Conservation (phyloP, 1,140 invertebrate genomes). For the Leguminivora glycinivorella region DNA sequence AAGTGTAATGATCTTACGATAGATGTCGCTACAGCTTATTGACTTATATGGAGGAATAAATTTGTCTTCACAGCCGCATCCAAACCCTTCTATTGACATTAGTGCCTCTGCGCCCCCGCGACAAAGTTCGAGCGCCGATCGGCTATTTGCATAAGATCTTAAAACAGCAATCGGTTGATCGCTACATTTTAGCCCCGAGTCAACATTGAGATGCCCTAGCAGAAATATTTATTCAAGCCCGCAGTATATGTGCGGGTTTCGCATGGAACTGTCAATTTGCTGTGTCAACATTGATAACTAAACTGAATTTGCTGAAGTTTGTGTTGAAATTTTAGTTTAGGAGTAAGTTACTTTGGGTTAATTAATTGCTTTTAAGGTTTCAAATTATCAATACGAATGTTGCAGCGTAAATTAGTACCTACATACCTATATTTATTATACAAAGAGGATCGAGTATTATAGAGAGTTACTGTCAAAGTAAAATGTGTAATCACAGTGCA, state of each 20-base stretch:
- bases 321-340: background rate
- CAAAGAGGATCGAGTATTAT: too few relatives aligned
- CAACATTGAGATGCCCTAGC: conserved; percentile 50
- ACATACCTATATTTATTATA: too few relatives aligned
- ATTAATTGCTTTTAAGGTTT: too few relatives aligned
- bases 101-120: conserved; percentile 34
- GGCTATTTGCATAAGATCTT: conserved; percentile 70
- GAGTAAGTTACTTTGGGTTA: too few relatives aligned
- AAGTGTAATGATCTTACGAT: too few relatives aligned
- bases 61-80: conserved; percentile 16
- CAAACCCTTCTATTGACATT: conserved; percentile 39
- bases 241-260: conserved; percentile 29
- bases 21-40: too few relatives aligned
- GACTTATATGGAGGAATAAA: too few relatives aligned
- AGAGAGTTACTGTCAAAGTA: too few relatives aligned
- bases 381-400: too few relatives aligned
- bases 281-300: background rate
- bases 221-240: conserved; percentile 51
- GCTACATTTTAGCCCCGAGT: conserved; percentile 58
- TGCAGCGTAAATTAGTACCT: too few relatives aligned
- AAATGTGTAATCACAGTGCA: too few relatives aligned
- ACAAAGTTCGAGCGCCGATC: conserved; percentile 51
- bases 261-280: background rate
- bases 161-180: conserved; percentile 68
- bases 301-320: background rate